Evolutionary conservation across 2,888 invertebrate species (phyloP), one percentile per base, ranked within the genome.

Genomic region (Tinea semifulvella): DNA sequence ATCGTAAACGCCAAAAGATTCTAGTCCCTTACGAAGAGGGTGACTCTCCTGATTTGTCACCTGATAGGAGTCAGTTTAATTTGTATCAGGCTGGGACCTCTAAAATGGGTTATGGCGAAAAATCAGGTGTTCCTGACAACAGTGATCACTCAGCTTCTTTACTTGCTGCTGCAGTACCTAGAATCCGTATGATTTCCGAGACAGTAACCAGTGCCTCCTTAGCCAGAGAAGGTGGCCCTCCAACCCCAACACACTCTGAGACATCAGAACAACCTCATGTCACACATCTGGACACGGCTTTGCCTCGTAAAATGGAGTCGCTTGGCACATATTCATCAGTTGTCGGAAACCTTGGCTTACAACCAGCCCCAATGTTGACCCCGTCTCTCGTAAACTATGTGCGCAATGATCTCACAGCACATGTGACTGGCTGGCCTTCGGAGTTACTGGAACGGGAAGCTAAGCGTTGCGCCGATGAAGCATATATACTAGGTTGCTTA

Each of bases 391-490:
- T 92, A 53, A 94, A 96, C 82, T 94, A 96, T 82, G 93, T 94
- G 76, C 89, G 96, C 60, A 87, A 90, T 59, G 93, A 94, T 73
- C 84, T 97, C 61, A 93, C 94, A 51, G 87, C 89, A 58, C 97
- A 98, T 73, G 95, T 96, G 49, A 87, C 89, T 55, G 94, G 92
- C 52, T 97, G 97, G 93, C 95, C 94, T 49, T 94, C 95, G 11
- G 96, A 97, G 67, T 89, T 91, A 56, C 84, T 95, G 53, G 97
- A 98, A 75, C 93, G 93, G 84, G 96, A 96, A 95, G 92, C 96
- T 53, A 90, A 92, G 73, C 92, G 94, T 73, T 88, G 92, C 71
- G 90, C 91, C 57, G 96, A 96, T 70, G 96, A 97, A 73, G 92
- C 94, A 54, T 91, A 96, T 74, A 89, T 91, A 61, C 85, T 94